Base-by-base conservation (phyloP, 1,140 invertebrate genomes). In the Conus ventricosus region DNA sequence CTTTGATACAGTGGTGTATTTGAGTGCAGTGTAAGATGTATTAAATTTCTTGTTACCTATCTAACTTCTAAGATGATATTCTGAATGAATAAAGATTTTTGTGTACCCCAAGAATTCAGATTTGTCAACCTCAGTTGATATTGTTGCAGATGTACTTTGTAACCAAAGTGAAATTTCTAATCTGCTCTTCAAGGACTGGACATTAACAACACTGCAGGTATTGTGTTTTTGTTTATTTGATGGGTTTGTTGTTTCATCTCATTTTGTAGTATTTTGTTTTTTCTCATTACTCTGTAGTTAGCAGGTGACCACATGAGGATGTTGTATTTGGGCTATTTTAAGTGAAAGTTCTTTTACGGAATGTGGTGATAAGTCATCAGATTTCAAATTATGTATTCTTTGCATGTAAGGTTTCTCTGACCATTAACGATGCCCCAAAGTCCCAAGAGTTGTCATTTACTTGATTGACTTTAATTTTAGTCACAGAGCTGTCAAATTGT, bases 171-270 rank as follows among this genome's bases (percentile, higher is more conserved):
- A 55, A 88, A 51, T 27, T 89, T 78, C 84, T 53, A 82, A 91
- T 85, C 88, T 91, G 10, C 60, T 91, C 25, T 91, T 91, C 67
- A 80, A 89, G 27, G 71, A 63, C 81, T 91, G 8, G 76, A 89
- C 57, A 87, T 91, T 25, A 75, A 87, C 39, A 85, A 83, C 53
- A 71, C 83, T 1, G 25, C 54, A 57, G 90, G 90, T 91, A 89
- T 54, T 76, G 55, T 88, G 39, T 39, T 39, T 39, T 39, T 39
- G 39, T 39, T 39, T 39, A 0, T 39, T 39, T 39, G 39, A 39
- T 39, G 0, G 27, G 55, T 90, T 81, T 81, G 20, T 81, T 6
- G 1, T 51, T 6, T 8, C 78, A 39, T 81, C 7, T 17, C 5
- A 81, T 81, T 81, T 25, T 39, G 13, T 11, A 10, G 51, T 2